Percentiles rank a stretch among this genome's conserved stretches.
Evolutionary conservation across 2,113 vertebrate genomes (phyloP).

Genomic region (Dipodomys merriami): DNA sequence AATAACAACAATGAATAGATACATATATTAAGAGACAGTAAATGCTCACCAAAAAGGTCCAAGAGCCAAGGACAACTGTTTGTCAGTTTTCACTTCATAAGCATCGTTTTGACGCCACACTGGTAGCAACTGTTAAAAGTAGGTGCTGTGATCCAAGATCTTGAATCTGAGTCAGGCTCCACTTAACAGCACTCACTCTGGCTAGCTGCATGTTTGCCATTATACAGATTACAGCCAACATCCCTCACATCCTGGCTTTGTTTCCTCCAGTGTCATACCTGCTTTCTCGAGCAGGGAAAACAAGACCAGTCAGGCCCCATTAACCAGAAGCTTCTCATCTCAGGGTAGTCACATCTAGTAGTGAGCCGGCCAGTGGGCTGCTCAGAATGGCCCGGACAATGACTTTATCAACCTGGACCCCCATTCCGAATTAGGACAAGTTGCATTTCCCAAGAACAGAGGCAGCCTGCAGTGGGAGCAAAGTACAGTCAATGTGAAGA

Average conservation of each 20-base stretch:
- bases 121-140: too few relatives aligned
- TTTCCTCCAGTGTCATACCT: constrained; percentile 7
- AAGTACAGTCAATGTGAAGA: constrained; percentile 71
- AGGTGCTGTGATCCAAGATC: neutral
- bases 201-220: neutral
- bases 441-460: constrained; percentile 75
- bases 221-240: neutral
- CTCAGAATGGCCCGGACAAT: constrained; percentile 70
- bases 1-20: too few relatives aligned
- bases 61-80: neutral
- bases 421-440: constrained; percentile 57
- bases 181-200: neutral
- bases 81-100: too few relatives aligned
- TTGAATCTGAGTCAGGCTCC: neutral
- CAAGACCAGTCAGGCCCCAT: constrained; percentile 70
- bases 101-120: too few relatives aligned
- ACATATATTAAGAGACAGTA: neutral
- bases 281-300: constrained; percentile 69
- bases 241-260: neutral
- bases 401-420: constrained; percentile 70
- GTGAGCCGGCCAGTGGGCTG: neutral
- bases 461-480: constrained; percentile 76
- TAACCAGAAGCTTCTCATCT: constrained; percentile 77
- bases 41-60: neutral
- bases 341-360: constrained; percentile 3